Evolutionary conservation across 2,113 vertebrate species (phyloP).

Genomic region (Phaethornis superciliosus): DNA sequence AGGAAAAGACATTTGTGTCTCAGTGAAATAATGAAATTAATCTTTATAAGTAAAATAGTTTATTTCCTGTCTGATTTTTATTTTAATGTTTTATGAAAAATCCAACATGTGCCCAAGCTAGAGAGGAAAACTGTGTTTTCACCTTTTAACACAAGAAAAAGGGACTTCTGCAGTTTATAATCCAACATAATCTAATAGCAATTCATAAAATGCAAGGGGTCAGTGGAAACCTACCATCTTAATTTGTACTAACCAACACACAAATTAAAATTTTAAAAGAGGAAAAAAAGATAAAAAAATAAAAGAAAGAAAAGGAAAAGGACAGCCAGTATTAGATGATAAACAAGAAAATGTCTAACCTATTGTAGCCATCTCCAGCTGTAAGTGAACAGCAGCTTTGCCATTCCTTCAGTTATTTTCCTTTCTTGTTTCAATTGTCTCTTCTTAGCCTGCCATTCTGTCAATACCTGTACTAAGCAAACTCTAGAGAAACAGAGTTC

Average conservation of each 20-base stretch:
- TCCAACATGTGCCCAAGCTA: accelerated
- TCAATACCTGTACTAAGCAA: not conserved
- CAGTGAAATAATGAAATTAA: not conserved
- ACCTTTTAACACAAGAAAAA: not conserved
- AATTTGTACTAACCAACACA: too few species aligned
- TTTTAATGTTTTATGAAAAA: not conserved
- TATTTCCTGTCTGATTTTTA: not conserved
- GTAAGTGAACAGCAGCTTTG: not conserved
- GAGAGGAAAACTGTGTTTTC: not conserved
- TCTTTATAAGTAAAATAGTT: not conserved
- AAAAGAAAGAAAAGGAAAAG: not conserved
- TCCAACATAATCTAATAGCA: not conserved
- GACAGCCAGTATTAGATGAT: not conserved
- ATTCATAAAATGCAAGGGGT: not conserved
- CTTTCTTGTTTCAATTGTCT: not conserved
- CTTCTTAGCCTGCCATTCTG: not conserved
- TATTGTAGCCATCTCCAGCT: not conserved
- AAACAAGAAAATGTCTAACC: not conserved
- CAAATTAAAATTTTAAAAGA: too few species aligned
- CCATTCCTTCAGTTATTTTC: not conserved
- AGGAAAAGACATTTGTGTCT: not conserved
- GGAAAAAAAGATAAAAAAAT: not conserved
- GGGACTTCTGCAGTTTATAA: not conserved
- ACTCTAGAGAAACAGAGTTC: not conserved
- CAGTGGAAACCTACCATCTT: not conserved